Percentiles rank a stretch among this genome's conserved stretches.
phyloP scores from a whole-genome alignment of 2,888 invertebrate species.

The Hirtodrosophila confusa region DNA sequence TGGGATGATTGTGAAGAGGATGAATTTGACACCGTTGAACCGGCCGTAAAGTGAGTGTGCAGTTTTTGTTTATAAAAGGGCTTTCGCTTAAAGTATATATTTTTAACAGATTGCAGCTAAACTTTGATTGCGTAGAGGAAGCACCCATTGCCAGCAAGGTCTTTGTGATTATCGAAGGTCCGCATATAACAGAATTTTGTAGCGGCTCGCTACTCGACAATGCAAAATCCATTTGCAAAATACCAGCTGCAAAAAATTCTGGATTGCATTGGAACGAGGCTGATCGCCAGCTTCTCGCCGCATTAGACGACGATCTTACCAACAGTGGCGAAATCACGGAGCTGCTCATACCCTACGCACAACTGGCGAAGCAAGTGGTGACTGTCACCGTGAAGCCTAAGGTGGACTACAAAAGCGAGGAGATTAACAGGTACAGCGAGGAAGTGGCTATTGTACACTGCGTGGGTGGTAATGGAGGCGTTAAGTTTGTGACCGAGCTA shows the following conservation, averaged over 20 bases:
- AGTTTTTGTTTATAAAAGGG: conserved; percentile 8
- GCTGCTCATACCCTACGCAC: conserved; percentile 72
- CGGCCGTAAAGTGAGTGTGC: conserved; percentile 62
- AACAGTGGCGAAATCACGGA: conserved; percentile 79
- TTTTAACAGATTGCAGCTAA: conserved; percentile 59
- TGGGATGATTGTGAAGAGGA: conserved; percentile 84
- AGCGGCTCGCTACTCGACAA: conserved; percentile 62
- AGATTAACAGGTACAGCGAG: conserved; percentile 69
- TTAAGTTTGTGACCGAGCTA: conserved; percentile 59
- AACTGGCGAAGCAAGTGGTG: conserved; percentile 72
- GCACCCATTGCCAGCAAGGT: conserved; percentile 59
- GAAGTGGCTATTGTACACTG: conserved; percentile 78
- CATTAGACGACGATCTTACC: conserved; percentile 80
- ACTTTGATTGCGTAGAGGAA: conserved; percentile 42
- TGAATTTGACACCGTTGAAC: conserved; percentile 55
- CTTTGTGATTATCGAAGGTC: conserved; percentile 80
- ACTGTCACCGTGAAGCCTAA: conserved; percentile 81
- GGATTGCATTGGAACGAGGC: conserved; percentile 54
- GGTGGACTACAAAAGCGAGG: conserved; percentile 82
- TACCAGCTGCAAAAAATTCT: conserved; percentile 67
- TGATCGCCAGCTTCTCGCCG: conserved; percentile 64
- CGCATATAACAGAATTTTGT: conserved; percentile 74
- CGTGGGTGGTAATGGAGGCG: conserved; percentile 63
- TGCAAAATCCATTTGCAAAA: conserved; percentile 63
- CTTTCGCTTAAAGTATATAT: background rate